Evolutionary conservation across 2,888 invertebrate genomes (phyloP).

Genomic region (Leptopterna dolabrata): DNA sequence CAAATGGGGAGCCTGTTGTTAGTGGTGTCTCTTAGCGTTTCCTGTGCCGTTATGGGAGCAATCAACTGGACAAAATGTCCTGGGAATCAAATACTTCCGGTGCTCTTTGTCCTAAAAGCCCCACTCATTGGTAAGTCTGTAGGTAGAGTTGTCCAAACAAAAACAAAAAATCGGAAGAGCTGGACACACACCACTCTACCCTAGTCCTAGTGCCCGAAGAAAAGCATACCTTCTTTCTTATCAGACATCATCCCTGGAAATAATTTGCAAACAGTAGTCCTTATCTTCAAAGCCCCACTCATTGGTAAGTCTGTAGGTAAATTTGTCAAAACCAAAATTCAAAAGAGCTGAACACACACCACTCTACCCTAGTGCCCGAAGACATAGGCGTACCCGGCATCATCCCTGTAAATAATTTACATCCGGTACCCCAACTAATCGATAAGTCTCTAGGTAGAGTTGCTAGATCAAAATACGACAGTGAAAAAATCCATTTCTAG

Average conservation of each 20-base stretch:
- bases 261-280: background rate
- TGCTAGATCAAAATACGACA: no score
- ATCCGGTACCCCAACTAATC: background rate
- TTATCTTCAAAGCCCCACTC: background rate
- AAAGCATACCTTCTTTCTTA: background rate
- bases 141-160: no score
- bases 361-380: no score
- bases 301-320: background rate
- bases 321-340: no score
- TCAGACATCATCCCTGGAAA: background rate
- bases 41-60: background rate
- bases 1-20: background rate
- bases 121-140: background rate
- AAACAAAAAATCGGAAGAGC: no score
- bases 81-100: background rate
- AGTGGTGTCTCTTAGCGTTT: background rate
- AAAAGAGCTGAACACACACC: no score
- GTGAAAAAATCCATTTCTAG: no score
- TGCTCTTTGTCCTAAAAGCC: background rate
- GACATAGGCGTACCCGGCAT: background rate
- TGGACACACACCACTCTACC: no score
- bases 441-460: background rate
- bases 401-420: background rate
- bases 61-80: background rate
- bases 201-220: background rate